Evolutionary conservation across 2,113 vertebrate species (phyloP).

Genomic region (Pelobates fuscus): DNA sequence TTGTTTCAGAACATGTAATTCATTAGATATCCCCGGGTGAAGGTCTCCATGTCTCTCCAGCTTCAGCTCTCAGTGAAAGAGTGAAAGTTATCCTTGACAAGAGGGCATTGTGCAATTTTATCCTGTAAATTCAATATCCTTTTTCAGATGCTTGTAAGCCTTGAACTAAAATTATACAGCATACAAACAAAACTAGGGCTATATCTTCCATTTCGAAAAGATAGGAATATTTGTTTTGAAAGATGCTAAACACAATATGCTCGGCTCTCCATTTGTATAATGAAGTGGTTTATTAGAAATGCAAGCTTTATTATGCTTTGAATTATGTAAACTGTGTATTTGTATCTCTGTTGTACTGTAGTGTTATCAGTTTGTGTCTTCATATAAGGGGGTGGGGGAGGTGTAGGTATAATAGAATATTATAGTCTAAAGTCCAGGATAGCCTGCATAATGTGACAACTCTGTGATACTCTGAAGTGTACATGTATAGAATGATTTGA

Average conservation of each 20-base stretch:
- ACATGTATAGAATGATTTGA: too few species aligned
- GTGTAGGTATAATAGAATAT: too few species aligned
- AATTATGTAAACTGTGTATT: too few species aligned
- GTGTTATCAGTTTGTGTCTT: too few species aligned
- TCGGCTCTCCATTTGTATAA: too few species aligned
- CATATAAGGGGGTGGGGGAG: too few species aligned
- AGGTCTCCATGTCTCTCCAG: constrained; percentile 5
- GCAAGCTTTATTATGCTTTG: too few species aligned
- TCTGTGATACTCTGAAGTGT: too few species aligned
- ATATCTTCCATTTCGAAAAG: constrained; percentile 11
- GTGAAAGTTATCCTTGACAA: constrained; percentile 39
- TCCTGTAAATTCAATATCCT: constrained; percentile 12
- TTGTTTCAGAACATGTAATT: constrained; percentile 46
- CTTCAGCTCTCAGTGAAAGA: constrained; percentile 3
- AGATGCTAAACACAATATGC: neutral
- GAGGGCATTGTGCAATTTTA: constrained; percentile 38
- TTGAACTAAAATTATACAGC: constrained; percentile 25
- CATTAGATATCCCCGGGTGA: constrained; percentile 44
- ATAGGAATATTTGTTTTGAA: neutral
- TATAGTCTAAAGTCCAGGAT: too few species aligned
- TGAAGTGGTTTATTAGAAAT: too few species aligned
- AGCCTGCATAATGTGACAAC: too few species aligned
- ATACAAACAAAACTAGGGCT: constrained; percentile 16
- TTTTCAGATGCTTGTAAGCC: constrained; percentile 20
- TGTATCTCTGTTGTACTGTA: too few species aligned